Base-by-base conservation (phyloP, 2,797 vertebrate species). In the Chelon auratus region DNA sequence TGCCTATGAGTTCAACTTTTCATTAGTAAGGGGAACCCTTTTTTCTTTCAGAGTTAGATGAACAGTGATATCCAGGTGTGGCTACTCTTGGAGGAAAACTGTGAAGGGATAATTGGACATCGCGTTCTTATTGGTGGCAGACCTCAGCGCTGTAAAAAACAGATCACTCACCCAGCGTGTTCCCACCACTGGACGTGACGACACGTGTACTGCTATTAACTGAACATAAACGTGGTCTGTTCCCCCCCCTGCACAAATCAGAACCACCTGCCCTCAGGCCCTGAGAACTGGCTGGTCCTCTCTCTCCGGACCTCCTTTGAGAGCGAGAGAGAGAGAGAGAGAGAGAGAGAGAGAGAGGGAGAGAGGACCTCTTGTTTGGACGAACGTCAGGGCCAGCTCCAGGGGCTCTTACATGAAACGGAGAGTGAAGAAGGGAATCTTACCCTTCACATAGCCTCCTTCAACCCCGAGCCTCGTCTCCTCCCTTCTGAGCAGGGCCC, bases 151-250 rank as follows among this genome's bases (percentile, higher is more conserved):
- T 78, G 78, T 89, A 89, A 82, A 90, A 85, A 90, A 87, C 84
- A 85, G 77, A 92, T 93, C 90, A 89, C 52, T 93, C 91, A 90
- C 81, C 56, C 89, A 89, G 92, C 89, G 45, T 84, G 93, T 87
- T 88, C 81, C 88, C 89, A 89, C 80, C 42, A 8, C 81, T 91
- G 87, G 82, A 89, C 75, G 78, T 85, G 89, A 89, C 63, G 82
- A 92, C 91, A 90, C 85, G 78, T 90, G 89, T 91, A 86, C 86
- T 73, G 78, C 84, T 84, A 91, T 90, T 91, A 93, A 90, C 83
- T 85, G 89, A 91, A 89, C 88, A 91, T 91, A 89, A 92, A 92
- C 58, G 80, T 81, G 87, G 72, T 87, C 88, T 85, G 62, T 69
- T 58, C 64, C 63, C 72, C 74, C 69, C 9, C 61, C 59, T 20